Evolutionary conservation across 1,140 invertebrate genomes (phyloP), one percentile per base, ranked within the genome.

Genomic region (Drosophila albomicans): DNA sequence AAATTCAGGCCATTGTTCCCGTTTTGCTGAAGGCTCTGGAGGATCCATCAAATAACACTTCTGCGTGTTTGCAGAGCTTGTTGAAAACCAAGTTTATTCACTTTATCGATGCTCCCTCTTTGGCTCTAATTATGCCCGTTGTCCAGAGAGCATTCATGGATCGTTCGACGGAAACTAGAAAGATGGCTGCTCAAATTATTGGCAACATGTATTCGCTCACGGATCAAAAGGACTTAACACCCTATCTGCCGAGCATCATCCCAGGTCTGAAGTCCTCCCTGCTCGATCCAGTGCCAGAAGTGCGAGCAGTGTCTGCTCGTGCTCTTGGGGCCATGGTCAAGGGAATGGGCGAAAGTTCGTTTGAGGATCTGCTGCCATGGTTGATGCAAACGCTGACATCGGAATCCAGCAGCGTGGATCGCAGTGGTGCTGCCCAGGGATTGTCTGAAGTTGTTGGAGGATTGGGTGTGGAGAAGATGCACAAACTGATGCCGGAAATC

Each of bases 181-280:
- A 99, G 94, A 99, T 99, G 98, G 98, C 99, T 20, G 98, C 98
- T n/a, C 97, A 98, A 93, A 99, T 99, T 91, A 99, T 99, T 82
- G 98, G 99, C 48, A 99, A 99, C 93, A 99, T 99, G 98, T 99
- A 99, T 93, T 99, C 98, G 0, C 94, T 99, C 7, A 99, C 99
- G 1, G 99, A 99, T 94, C 98, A 99, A 92, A 99, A 99, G 94
- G 99, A 99, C 93, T 94, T 99, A 59, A 96, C 97, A 58, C 99
- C 99, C 0, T 99, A 99, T 93, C 94, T 99, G 75, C 97, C 98
- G 1, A 98, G 96, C 51, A 98, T 99, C 73, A 98, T 99, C 63
- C 99, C 99, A 3, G 99, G 99, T 0, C 92, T 99, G 38, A 99
- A 99, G 93, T 97, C 96, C 43, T 99, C 98, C 52, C 94, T 99